Percentiles rank a stretch among this genome's conserved stretches.
Evolutionary conservation across 2,113 vertebrate species (phyloP).

Genomic region (Nicator chloris): DNA sequence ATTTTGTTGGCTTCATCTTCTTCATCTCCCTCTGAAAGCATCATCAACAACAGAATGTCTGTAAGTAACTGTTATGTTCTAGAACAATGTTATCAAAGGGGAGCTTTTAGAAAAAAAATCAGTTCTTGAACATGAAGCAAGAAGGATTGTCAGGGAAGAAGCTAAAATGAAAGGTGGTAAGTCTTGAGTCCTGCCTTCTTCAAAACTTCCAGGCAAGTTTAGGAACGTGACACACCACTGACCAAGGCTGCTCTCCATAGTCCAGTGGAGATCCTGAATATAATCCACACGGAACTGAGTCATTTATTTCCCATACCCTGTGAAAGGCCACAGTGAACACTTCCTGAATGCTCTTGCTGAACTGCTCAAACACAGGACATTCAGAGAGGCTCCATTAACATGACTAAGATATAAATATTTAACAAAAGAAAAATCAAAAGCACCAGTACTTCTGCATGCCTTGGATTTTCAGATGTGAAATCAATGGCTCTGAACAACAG

Average conservation of each 20-base stretch:
- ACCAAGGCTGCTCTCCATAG: neutral
- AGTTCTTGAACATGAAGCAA: neutral
- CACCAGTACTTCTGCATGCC: neutral
- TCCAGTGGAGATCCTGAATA: neutral
- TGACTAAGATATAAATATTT: neutral
- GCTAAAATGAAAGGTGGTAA: neutral
- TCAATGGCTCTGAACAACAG: neutral
- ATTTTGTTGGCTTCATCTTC: constrained; percentile 99
- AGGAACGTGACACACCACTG: neutral
- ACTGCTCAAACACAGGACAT: neutral
- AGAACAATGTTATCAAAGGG: neutral
- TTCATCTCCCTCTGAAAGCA: constrained; percentile 91
- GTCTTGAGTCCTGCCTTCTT: neutral
- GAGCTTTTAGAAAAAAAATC: neutral
- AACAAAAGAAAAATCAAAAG: neutral
- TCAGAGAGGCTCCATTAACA: neutral
- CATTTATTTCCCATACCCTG: neutral
- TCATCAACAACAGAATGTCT: neutral
- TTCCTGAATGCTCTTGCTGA: neutral
- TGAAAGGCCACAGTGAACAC: neutral
- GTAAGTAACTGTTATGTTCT: neutral
- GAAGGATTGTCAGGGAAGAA: neutral
- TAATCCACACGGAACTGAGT: neutral
- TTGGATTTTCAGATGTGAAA: neutral
- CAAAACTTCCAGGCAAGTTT: neutral